Evolutionary conservation across 2,888 invertebrate species (phyloP).

Genomic region (Drosophila sordidula): DNA sequence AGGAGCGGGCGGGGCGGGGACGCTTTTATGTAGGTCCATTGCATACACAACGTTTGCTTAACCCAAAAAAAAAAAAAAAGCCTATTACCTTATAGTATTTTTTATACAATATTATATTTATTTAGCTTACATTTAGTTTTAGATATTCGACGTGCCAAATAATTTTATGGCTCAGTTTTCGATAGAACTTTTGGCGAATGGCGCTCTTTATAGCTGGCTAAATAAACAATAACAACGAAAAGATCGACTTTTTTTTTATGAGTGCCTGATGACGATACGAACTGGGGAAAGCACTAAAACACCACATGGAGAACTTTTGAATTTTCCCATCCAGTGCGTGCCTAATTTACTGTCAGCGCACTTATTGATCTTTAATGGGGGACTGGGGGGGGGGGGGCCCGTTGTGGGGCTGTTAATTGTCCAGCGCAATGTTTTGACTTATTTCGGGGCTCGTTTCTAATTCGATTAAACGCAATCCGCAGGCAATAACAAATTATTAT

Average conservation of each 20-base stretch:
- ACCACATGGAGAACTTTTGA: slow-evolving; percentile 11
- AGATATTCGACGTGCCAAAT: slow-evolving; percentile 59
- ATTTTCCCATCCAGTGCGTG: slow-evolving; percentile 36
- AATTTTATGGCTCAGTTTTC: slow-evolving; percentile 66
- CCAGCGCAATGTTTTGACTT: slow-evolving; percentile 34
- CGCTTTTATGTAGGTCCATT: slow-evolving; percentile 12
- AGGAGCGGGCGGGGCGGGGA: slow-evolving; percentile 4
- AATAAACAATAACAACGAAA: slow-evolving; percentile 66
- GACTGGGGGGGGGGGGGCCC: neutral
- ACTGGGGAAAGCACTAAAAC: slow-evolving; percentile 49
- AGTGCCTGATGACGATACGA: slow-evolving; percentile 38
- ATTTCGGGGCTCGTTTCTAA: slow-evolving; percentile 41
- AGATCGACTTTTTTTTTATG: slow-evolving; percentile 68
- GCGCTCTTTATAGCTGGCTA: slow-evolving; percentile 59
- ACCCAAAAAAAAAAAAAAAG: slow-evolving; percentile 53
- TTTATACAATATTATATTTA: slow-evolving; percentile 52
- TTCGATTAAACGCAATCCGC: slow-evolving; percentile 57
- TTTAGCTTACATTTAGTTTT: slow-evolving; percentile 59
- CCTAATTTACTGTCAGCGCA: slow-evolving; percentile 62
- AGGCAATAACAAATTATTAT: slow-evolving; percentile 69
- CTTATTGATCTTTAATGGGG: slow-evolving; percentile 48
- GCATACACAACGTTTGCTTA: slow-evolving; percentile 54
- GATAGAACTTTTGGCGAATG: slow-evolving; percentile 69
- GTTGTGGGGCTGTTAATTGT: slow-evolving; percentile 50
- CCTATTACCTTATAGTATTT: slow-evolving; percentile 40